Evolutionary conservation across 2,113 vertebrate genomes (phyloP).

Genomic region (Laticauda laticaudata): DNA sequence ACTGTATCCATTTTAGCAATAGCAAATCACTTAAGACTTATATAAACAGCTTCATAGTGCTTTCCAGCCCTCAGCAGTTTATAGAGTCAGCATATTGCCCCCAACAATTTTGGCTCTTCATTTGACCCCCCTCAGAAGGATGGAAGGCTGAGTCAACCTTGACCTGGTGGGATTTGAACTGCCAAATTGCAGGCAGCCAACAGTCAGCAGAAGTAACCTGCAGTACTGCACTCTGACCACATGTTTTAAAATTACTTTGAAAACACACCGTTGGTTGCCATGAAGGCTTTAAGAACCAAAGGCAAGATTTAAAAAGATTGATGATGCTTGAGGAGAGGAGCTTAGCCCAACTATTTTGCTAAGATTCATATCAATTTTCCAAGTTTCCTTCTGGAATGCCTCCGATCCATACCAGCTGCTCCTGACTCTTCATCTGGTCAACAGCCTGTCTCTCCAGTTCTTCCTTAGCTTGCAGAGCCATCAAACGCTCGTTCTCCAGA

Average conservation of each 20-base stretch:
- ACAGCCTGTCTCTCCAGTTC: slow-evolving; percentile 87
- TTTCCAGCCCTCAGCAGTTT: too few relatives aligned
- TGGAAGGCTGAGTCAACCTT: too few relatives aligned
- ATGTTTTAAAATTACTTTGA: not conserved
- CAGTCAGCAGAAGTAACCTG: too few relatives aligned
- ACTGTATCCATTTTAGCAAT: not conserved
- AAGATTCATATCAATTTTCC: not conserved
- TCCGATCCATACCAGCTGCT: slow-evolving; percentile 85
- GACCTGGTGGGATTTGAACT: too few relatives aligned
- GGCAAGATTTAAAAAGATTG: not conserved
- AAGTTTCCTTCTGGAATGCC: not conserved
- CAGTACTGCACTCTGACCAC: too few relatives aligned
- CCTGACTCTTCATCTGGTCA: slow-evolving; percentile 93
- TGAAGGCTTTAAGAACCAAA: not conserved
- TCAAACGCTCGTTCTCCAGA: slow-evolving; percentile 88
- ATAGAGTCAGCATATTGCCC: too few relatives aligned
- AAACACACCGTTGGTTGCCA: not conserved
- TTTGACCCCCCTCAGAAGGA: too few relatives aligned
- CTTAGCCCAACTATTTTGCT: not conserved
- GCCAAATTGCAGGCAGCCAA: too few relatives aligned
- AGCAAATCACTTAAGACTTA: too few relatives aligned
- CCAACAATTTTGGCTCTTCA: too few relatives aligned
- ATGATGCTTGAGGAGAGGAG: not conserved
- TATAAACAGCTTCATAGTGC: too few relatives aligned
- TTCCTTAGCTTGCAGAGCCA: slow-evolving; percentile 91